Base-by-base conservation (phyloP, 2,888 invertebrate species). In the Cyclophora albipunctata region DNA sequence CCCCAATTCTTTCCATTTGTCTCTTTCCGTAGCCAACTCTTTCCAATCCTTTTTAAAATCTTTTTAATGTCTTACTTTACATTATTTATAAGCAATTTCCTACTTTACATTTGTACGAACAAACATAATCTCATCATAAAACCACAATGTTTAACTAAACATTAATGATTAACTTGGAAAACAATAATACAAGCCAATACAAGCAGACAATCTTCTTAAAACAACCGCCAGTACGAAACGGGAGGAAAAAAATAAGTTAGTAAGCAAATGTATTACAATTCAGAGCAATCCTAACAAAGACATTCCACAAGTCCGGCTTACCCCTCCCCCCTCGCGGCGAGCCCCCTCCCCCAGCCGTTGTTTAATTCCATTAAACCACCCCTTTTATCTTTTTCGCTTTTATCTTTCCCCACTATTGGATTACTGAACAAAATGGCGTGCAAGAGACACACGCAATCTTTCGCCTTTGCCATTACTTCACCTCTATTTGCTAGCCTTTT, bases 281-380 rank as follows among this genome's bases (percentile, higher is more conserved):
- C 66, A 70, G 71, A 73, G 69, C 74, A 71, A 74, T 76, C 73
- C 65, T 69, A 78, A 81, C 84, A 83, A 84, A 84, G 81, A 83
- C 84, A 83, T 81, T 79, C 82, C 79, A 68, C 74, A 78, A 81
- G 82, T 82, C 81, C 84, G 79, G 79, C 80, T 82, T 79, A 81
- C 78, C 67, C 71, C 73, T 67, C 66, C 69, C 66, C 67, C 67
- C 64, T 60, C 65, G 58, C 57, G 57, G 56, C 58, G 50, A 54
- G 53, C 50, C 50, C 57, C 49, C 53, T 57, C 64, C 64, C 58
- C 71, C 73, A 67, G 58, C 67, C 75, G 74, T 80, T 84, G 83
- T 85, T 86, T 88, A 85, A 88, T 87, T 85, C 86, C 86, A 87
- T 86, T 87, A 87, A 82, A 84, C 77, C 84, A 84, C 84, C 83